Evolutionary conservation across 2,113 vertebrate species (phyloP), one percentile per base, ranked within the genome.

Genomic region (Tyrannus savana): DNA sequence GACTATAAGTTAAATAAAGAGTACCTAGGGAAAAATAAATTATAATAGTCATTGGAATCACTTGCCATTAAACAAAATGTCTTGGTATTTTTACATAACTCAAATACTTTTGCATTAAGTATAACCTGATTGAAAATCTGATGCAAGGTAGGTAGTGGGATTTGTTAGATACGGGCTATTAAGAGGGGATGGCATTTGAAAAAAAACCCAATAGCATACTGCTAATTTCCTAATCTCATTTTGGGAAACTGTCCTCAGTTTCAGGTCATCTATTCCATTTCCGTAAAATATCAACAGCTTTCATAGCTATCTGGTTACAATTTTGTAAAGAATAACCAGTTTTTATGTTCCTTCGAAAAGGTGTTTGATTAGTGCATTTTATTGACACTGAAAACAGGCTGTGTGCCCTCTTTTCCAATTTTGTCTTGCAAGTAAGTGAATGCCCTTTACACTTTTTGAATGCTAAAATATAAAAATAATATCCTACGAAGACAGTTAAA

Each of bases 1-100:
- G 31, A 95, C 52, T 96, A 27, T 44, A 86, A 83, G 11, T 84
- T 90, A 84, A 96, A 84, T 96, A 85, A 72, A 89, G 86, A 79
- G 75, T 95, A 92, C 41, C 21, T 95, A 41, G 79, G 95, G 90
- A 76, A 82, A 87, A 71, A 73, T 93, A 30, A 89, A 68, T 85
- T 87, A 85, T 79, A 96, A 69, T 87, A 88, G 60, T 67, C 85
- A 93, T 80, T 75, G 19, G 39, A 95, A 72, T 39, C 11, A 64
- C 49, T 73, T 95, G 63, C 71, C 46, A 76, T 94, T 97, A 87
- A 92, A 50, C 25, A 87, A 87, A 91, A 72, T 58, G 37, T 67
- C 89, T 31, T 30, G 76, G n/a, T 71, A 58, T 87, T 97, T 95
- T 96, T 85, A 19, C 53, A 67, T 73, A 92, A 31, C 87, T 92